Evolutionary conservation across 2,888 invertebrate genomes (phyloP).

Genomic region (Amitus sp.): DNA sequence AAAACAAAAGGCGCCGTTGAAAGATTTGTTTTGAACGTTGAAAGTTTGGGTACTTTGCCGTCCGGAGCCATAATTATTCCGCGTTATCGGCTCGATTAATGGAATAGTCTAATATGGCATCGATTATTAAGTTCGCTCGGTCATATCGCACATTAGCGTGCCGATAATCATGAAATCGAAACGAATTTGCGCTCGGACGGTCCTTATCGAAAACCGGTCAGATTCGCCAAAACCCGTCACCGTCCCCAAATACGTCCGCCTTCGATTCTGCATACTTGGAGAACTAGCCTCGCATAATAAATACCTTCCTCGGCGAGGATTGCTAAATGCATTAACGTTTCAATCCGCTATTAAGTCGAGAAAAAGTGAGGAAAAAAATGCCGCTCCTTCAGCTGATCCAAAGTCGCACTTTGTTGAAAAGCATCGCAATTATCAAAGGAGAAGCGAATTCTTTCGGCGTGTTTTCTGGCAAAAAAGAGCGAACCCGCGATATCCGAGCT

Average conservation of each 20-base stretch:
- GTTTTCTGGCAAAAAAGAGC: no score
- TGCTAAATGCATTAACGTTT: no score
- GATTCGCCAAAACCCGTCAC: conserved; percentile 32
- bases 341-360: no score
- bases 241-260: conserved; percentile 31
- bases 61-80: background rate
- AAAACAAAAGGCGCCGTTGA: background rate
- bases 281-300: conserved; percentile 30
- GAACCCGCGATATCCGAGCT: no score
- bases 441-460: no score
- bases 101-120: conserved; percentile 36
- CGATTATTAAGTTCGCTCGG: conserved; percentile 17
- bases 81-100: conserved; percentile 29
- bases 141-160: conserved; percentile 29
- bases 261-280: conserved; percentile 26
- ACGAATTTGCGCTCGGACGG: conserved; percentile 19
- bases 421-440: no score
- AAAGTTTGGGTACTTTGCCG: background rate
- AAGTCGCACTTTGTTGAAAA: no score
- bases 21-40: background rate
- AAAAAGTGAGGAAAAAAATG: no score
- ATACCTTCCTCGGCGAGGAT: no score
- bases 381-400: no score
- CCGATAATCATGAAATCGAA: conserved; percentile 32
- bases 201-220: conserved; percentile 37